Evolutionary conservation across 2,113 vertebrate species (phyloP).

Genomic region (Leucopsar rothschildi): DNA sequence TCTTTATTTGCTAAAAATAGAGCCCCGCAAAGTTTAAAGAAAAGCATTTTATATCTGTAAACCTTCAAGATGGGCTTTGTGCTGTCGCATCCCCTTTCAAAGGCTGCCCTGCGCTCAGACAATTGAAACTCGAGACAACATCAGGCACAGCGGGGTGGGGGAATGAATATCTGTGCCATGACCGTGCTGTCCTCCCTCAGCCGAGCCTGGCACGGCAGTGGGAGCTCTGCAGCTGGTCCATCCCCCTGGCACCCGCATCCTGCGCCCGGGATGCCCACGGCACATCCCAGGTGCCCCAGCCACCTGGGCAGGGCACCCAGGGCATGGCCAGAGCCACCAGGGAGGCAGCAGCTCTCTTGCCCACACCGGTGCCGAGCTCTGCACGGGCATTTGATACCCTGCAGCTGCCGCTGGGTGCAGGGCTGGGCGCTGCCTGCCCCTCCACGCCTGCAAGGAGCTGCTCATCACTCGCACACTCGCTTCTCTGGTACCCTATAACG

Average conservation of each 20-base stretch:
- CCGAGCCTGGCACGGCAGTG: rapidly evolving
- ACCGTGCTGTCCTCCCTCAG: background rate
- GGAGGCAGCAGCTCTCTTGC: background rate
- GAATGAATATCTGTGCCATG: background rate
- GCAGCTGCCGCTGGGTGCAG: background rate
- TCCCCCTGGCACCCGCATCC: rapidly evolving
- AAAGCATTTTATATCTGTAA: constrained; percentile 40
- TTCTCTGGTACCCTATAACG: background rate
- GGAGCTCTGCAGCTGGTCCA: background rate
- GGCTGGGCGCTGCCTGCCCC: background rate
- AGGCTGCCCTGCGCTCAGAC: constrained; percentile 11
- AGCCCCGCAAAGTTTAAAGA: constrained; percentile 18
- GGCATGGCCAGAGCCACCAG: background rate
- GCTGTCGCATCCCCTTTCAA: constrained; percentile 25
- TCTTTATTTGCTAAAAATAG: constrained; percentile 70
- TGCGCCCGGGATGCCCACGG: background rate
- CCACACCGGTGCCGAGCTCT: background rate
- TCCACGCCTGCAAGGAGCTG: background rate
- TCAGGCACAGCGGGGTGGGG: background rate
- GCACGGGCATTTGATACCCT: background rate
- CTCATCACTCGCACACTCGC: rapidly evolving
- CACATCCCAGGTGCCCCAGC: background rate
- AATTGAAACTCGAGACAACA: constrained; percentile 39
- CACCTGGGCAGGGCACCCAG: background rate
- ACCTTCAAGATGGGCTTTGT: constrained; percentile 23